These are phyloP conservation scores for Vanessa tameamea DNA, from an alignment of 1,140 invertebrate species.

Conservation along the genomic window DNA sequence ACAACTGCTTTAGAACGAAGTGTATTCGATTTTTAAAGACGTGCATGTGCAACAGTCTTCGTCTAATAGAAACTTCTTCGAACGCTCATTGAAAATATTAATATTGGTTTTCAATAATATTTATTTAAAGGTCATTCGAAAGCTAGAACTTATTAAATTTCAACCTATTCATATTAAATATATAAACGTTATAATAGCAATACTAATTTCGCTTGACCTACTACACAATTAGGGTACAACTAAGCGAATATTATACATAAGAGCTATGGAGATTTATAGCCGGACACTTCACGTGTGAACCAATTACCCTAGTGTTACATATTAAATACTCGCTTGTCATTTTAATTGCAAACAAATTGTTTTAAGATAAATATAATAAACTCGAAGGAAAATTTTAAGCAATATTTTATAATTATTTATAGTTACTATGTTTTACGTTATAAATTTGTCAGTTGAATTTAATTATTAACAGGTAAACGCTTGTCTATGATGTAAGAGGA, in stretches of 20 bases:
- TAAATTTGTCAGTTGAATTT: too few species aligned
- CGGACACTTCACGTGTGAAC: constrained; percentile 1
- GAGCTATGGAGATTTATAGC: constrained; percentile 15
- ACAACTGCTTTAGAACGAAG: constrained; percentile 20
- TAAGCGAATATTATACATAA: background rate
- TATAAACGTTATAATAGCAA: background rate
- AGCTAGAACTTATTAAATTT: background rate
- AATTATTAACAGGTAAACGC: too few species aligned
- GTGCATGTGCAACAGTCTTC: background rate
- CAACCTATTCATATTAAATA: background rate
- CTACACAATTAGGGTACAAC: background rate
- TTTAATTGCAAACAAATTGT: constrained; percentile 28
- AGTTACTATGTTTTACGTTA: too few species aligned
- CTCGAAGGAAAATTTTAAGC: too few species aligned
- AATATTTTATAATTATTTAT: too few species aligned
- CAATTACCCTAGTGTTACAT: constrained; percentile 9
- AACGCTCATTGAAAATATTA: background rate
- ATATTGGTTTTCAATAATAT: background rate
- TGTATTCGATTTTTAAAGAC: constrained; percentile 10
- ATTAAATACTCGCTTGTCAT: constrained; percentile 4
- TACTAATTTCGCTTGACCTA: constrained; percentile 1
- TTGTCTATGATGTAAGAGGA: too few species aligned
- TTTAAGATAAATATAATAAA: constrained; percentile 9
- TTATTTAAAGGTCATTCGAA: background rate
- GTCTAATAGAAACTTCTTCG: background rate